Evolutionary conservation across 2,113 vertebrate genomes (phyloP), one percentile per base, ranked within the genome.

Genomic region (Dinomys branickii): DNA sequence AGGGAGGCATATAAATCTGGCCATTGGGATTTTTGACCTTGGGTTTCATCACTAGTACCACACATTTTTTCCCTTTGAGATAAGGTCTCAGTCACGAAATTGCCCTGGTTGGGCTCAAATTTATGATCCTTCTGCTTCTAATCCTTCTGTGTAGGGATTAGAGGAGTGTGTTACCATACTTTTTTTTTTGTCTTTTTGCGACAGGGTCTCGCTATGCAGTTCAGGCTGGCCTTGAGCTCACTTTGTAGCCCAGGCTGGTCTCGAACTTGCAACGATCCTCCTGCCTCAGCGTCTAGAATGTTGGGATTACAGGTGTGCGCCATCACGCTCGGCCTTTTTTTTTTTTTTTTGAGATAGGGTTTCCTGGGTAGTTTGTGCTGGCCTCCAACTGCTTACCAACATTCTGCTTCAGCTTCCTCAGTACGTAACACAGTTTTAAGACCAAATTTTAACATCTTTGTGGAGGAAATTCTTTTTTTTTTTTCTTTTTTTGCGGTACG

Each of bases 381-480:
- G 22, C 33, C 56, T 71, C 28, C 13, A 47, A 35, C 38, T n/a
- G n/a, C n/a, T n/a, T n/a, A n/a, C n/a, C n/a, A n/a, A n/a, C 28
- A 59, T 77, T 19, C 38, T 91, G n/a, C 67, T 67, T 88, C 22
- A 50, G 56, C 14, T 59, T 56, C 35, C 38, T 75, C 22, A 13
- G 71, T 44, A 75, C 52, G 38, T 59, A 26, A 85, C 26, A 75
- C 24, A 78, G 35, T 85, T 92, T 94, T 71, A 82, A 86, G 38
- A 80, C 63, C 56, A 92, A 38, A 61, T 73, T 90, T 95, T 71
- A 67, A 90, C 47, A 50, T 50, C 41, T 94, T 63, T 94, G 14
- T 88, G 61, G 73, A 88, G 52, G 44, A 91, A 73, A 65, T 88
- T 88, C 1, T 38, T 81, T n/a, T n/a, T n/a, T n/a, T n/a, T n/a